Evolutionary conservation across 2,888 invertebrate genomes (phyloP).

Genomic region (Lepidochrysops patricia): DNA sequence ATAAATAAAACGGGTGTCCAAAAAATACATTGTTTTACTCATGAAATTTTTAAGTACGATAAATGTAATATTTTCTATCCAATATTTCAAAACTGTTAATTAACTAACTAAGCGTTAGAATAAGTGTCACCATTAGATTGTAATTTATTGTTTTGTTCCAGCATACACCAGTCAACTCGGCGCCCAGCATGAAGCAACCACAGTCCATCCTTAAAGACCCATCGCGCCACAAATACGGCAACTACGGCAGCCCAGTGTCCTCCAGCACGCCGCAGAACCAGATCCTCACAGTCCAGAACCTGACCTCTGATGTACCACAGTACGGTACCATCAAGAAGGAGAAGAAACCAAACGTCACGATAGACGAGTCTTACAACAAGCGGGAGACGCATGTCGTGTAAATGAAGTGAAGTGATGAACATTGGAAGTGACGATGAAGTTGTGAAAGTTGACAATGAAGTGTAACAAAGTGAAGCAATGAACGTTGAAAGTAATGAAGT

Average conservation of each 20-base stretch:
- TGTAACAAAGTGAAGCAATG: neutral
- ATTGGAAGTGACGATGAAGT: constrained; percentile 14
- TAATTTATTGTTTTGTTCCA: constrained; percentile 52
- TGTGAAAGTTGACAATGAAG: constrained; percentile 12
- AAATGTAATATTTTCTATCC: neutral
- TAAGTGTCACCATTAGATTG: too few species aligned
- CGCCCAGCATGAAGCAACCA: constrained; percentile 68
- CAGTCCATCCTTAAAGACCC: constrained; percentile 78
- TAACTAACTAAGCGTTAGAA: too few species aligned
- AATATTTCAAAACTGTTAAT: too few species aligned
- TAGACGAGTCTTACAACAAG: constrained; percentile 62
- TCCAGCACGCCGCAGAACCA: constrained; percentile 67
- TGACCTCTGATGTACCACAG: constrained; percentile 64
- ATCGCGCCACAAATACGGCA: constrained; percentile 74
- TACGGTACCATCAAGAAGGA: constrained; percentile 72
- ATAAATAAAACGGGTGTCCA: too few species aligned
- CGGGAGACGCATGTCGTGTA: constrained; percentile 62
- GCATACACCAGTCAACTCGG: constrained; percentile 52
- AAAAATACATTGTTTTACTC: too few species aligned
- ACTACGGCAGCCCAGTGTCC: constrained; percentile 63
- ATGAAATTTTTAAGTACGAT: too few species aligned
- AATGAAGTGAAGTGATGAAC: constrained; percentile 18
- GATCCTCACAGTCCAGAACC: constrained; percentile 76
- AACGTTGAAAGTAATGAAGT: neutral
- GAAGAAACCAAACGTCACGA: constrained; percentile 69